A percentile compares a stretch with the other conserved stretches of the same genome.
Evolutionary conservation across 2,113 vertebrate genomes (phyloP).

Genomic region (Bolborhynchus lineola): DNA sequence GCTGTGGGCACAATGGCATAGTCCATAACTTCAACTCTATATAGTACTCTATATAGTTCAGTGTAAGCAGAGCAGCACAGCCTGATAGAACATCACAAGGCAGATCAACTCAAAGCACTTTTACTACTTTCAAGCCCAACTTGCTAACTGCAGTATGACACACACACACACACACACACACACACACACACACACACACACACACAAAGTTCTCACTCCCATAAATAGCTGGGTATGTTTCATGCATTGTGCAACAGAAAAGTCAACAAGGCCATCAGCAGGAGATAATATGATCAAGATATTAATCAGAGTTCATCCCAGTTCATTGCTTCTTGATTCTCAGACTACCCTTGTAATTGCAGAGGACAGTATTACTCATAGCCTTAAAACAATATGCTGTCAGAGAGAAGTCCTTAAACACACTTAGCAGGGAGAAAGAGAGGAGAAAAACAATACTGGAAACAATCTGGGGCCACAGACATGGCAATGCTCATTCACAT

Average conservation of each 20-base stretch:
- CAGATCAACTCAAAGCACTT: neutral
- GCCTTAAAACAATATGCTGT: neutral
- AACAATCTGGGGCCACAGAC: neutral
- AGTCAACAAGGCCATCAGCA: neutral
- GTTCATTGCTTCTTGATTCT: neutral
- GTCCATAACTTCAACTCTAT: neutral
- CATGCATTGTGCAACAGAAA: neutral
- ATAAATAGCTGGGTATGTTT: neutral
- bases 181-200: too few relatives aligned
- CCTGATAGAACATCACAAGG: neutral
- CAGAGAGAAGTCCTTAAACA: neutral
- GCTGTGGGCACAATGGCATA: neutral
- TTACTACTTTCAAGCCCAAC: neutral
- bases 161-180: too few relatives aligned
- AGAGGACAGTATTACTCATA: neutral
- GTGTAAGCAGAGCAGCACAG: neutral
- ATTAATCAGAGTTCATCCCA: neutral
- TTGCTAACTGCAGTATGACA: neutral
- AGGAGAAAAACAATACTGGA: neutral
- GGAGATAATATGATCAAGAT: neutral
- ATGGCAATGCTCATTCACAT: neutral
- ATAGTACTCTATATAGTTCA: neutral
- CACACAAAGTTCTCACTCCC: neutral
- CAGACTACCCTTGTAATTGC: neutral
- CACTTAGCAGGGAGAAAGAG: neutral